Evolutionary conservation across 2,113 vertebrate genomes (phyloP), one percentile per base, ranked within the genome.

Genomic region (Porphyrio hochstetteri): DNA sequence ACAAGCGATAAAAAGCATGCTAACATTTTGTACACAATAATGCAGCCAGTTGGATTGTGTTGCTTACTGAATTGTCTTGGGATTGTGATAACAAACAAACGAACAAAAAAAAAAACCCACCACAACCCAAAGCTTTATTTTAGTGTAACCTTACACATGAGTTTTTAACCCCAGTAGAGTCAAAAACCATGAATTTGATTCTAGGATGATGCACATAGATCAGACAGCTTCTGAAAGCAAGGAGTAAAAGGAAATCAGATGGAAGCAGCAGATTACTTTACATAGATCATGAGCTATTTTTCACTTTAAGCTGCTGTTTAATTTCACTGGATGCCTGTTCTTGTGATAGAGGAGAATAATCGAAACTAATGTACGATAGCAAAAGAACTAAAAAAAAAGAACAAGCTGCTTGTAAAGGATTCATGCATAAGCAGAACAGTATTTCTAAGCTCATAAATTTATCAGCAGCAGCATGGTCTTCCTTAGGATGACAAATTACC

Each of bases 251-350:
- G 25, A 93, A 96, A 57, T 95, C 60, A 97, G 97, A 97, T 96
- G 76, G 91, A 95, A 96, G 81, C 60, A 95, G 82, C 70, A 97
- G 96, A 97, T 97, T 96, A 97, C 91, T 92, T 92, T 65, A 64
- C 44, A 82, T 83, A 94, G 93, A 89, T 95, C 31, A 21, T 81
- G 81, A 86, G 50, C 77, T 97, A 95, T 98, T 98, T 97, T 98
- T 98, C 95, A 97, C 97, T 98, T 98, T 97, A 98, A 98, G 90
- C 93, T 97, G 95, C 94, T 98, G 97, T 96, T 97, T 98, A 97
- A 98, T 98, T 98, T 98, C 97, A 96, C 78, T 97, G 94, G 95
- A 97, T 97, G 95, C 95, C 89, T 88, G 48, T 86, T 80, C n/a
- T 93, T 97, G 96, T 97, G 96, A 71, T 48, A 86, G 29, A 93